Conservation (phyloP, 92 coral and sea anemone species). For the Pocillopora grandis region DNA sequence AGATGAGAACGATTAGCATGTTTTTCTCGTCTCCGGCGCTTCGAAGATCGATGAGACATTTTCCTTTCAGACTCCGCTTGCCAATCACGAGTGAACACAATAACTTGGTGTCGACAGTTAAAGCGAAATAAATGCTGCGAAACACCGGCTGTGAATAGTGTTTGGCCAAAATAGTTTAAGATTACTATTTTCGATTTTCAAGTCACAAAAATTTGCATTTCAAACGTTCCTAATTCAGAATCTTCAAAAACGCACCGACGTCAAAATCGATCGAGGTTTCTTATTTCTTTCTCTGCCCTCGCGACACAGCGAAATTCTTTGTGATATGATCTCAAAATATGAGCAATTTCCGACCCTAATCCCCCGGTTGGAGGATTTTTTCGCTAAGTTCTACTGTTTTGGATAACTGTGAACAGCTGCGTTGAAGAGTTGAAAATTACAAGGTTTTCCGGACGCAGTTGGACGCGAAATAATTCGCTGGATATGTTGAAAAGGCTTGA, state of each 20-base stretch:
- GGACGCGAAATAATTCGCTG: constrained; percentile 20
- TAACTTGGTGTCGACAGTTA: constrained; percentile 7
- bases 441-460: constrained; percentile 30
- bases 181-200: constrained; percentile 22
- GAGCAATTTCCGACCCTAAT: constrained; percentile 41
- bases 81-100: constrained; percentile 21
- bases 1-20: constrained; percentile 26
- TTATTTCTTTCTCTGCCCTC: not conserved
- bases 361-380: constrained; percentile 4
- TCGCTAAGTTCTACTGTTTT: constrained; percentile 5
- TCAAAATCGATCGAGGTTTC: constrained; percentile 1
- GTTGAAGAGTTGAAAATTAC: constrained; percentile 18
- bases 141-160: constrained; percentile 39
- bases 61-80: not conserved
- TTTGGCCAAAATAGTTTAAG: constrained; percentile 24
- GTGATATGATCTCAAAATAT: constrained; percentile 42
- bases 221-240: constrained; percentile 18
- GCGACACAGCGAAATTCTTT: not conserved
- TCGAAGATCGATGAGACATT: constrained; percentile 16
- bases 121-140: constrained; percentile 5
- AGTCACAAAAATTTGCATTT: constrained; percentile 34
- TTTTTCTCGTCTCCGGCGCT: constrained; percentile 1
- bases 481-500: not conserved
- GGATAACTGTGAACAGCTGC: constrained; percentile 35
- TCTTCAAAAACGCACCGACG: constrained; percentile 33